Percentiles rank a stretch among this genome's conserved stretches.
Evolutionary conservation across 2,113 vertebrate genomes (phyloP).

Genomic region (Cygnus buccinator): DNA sequence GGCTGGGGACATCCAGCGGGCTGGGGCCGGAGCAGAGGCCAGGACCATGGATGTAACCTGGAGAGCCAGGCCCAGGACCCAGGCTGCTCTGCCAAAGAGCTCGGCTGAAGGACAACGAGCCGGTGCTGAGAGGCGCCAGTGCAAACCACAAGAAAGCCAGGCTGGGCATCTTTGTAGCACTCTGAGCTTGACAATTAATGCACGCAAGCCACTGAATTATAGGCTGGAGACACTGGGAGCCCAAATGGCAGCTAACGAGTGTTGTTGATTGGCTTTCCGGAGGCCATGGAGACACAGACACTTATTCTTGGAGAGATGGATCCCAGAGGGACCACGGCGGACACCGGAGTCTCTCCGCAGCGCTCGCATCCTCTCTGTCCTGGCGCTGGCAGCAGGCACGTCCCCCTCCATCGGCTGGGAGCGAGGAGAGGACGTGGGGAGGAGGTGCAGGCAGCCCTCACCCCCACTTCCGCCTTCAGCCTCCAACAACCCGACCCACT

Average conservation of each 20-base stretch:
- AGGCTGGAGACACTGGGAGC: conserved; percentile 64
- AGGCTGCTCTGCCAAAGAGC: not conserved
- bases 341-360: not conserved
- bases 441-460: not conserved
- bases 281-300: conserved; percentile 68
- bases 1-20: not conserved
- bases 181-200: conserved; percentile 63
- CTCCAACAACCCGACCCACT: not conserved
- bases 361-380: not conserved
- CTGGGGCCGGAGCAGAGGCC: not conserved
- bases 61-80: not conserved
- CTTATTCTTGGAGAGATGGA: conserved; percentile 62
- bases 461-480: not conserved
- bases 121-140: conserved; percentile 56
- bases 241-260: conserved; percentile 64
- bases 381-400: not conserved
- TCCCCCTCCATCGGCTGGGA: not conserved
- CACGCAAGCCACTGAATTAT: conserved; percentile 61
- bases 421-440: not conserved
- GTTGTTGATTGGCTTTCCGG: conserved; percentile 63
- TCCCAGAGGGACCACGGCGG: conserved; percentile 6
- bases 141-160: conserved; percentile 66
- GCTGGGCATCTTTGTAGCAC: conserved; percentile 56
- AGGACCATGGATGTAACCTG: accelerated
- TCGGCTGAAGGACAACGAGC: not conserved